Conservation (phyloP, 2,797 vertebrate species). For the Taenioides sp. region DNA sequence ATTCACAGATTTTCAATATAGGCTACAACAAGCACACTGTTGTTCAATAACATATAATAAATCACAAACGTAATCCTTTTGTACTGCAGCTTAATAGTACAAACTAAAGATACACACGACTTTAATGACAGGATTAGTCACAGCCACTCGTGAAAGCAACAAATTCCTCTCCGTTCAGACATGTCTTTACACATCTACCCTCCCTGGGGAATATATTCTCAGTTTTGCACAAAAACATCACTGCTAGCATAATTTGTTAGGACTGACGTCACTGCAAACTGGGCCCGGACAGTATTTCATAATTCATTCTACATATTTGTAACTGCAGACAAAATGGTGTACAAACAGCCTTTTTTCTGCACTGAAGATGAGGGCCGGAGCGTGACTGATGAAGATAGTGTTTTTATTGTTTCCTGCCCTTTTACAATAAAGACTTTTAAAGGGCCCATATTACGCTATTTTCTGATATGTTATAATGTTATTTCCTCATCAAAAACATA, state of each 20-base stretch:
- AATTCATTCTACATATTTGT: too few species aligned
- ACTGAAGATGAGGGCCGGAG: too few species aligned
- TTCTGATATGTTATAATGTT: too few species aligned
- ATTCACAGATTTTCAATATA: too few species aligned
- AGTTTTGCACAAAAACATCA: slow-evolving; percentile 17
- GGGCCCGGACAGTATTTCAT: slow-evolving; percentile 19
- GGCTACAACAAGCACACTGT: neutral
- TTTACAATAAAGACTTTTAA: too few species aligned
- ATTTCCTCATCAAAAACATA: too few species aligned
- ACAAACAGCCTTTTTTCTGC: too few species aligned
- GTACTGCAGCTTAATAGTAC: slow-evolving; percentile 11
- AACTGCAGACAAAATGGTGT: too few species aligned
- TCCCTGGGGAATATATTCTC: slow-evolving; percentile 40
- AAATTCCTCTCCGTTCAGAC: slow-evolving; percentile 67
- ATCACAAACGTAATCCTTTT: slow-evolving; percentile 14
- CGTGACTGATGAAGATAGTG: too few species aligned
- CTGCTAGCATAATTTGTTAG: slow-evolving; percentile 20
- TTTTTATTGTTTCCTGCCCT: too few species aligned
- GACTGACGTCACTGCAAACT: slow-evolving; percentile 16
- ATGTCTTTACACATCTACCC: slow-evolving; percentile 67
- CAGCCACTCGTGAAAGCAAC: slow-evolving; percentile 23
- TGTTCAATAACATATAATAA: neutral
- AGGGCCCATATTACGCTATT: too few species aligned
- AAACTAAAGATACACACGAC: slow-evolving; percentile 23
- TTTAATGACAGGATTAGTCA: slow-evolving; percentile 46